phyloP scores from a whole-genome alignment of 2,797 vertebrate genomes.

The Pampus argenteus region DNA sequence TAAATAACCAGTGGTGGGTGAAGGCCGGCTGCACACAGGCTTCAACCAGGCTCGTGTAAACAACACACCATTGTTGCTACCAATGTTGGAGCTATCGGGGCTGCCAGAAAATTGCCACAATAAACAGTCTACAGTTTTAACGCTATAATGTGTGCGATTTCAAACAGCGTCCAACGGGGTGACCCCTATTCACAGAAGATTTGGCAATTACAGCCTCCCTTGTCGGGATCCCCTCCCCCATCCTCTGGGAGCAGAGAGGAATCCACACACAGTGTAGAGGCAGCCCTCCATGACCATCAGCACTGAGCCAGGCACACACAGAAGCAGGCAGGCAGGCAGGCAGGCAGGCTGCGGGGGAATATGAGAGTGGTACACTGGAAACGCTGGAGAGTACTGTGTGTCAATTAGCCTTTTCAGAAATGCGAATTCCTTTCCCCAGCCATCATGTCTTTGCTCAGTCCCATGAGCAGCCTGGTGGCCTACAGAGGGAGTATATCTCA shows the following conservation, averaged over 20 bases:
- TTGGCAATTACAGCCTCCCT: slow-evolving; percentile 83
- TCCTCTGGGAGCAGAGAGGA: slow-evolving; percentile 79
- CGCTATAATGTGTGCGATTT: slow-evolving; percentile 70
- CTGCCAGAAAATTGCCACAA: slow-evolving; percentile 60
- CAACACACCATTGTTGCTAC: slow-evolving; percentile 52
- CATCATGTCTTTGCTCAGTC: slow-evolving; percentile 66
- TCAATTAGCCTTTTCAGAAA: slow-evolving; percentile 83
- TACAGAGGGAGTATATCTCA: slow-evolving; percentile 48
- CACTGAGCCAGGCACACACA: slow-evolving; percentile 65
- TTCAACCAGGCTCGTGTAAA: slow-evolving; percentile 32
- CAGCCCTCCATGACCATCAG: slow-evolving; percentile 82
- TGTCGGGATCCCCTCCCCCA: slow-evolving; percentile 78
- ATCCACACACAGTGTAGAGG: slow-evolving; percentile 75
- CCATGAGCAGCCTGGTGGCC: slow-evolving; percentile 59
- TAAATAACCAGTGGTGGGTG: slow-evolving; percentile 70
- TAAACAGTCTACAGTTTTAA: slow-evolving; percentile 64
- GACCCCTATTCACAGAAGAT: slow-evolving; percentile 84
- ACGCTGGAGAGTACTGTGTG: slow-evolving; percentile 72
- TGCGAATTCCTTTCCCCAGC: slow-evolving; percentile 73
- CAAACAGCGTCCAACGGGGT: slow-evolving; percentile 69
- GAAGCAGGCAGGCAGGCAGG: slow-evolving; percentile 31
- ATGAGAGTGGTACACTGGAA: slow-evolving; percentile 76
- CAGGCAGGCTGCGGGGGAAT: slow-evolving; percentile 71
- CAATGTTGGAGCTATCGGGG: slow-evolving; percentile 65
- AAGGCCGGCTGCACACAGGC: slow-evolving; percentile 57